Base-by-base conservation (phyloP, 2,888 invertebrate genomes). In the Sylvicola fuscatus region DNA sequence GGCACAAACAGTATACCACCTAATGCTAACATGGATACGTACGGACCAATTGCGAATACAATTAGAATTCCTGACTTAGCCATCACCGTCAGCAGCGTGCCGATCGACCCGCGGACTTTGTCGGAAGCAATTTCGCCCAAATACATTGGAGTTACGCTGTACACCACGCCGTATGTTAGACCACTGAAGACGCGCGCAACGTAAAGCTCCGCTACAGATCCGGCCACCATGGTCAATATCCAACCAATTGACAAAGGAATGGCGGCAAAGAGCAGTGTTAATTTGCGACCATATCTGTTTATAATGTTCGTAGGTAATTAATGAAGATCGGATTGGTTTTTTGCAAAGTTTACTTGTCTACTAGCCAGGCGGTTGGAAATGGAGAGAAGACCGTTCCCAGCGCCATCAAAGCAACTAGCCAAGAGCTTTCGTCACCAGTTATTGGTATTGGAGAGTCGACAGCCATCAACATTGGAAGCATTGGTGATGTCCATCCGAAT, bases 361-460 rank as follows among this genome's bases (percentile, higher is more conserved):
- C 70, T 33, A 73, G 53, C 45, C 70, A 62, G 1, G 72, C 68
- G 1, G 70, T 70, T 3, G 69, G 54, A n/a, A 72, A 56, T 4
- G 70, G 71, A 32, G 72, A 72, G 26, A 65, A 61, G 30, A 71
- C 68, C 46, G 70, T 69, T 41, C 69, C 71, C 37, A 74, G 53
- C 34, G 72, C 63, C 53, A 70, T 70, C 36, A 73, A 60, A 15
- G 72, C 70, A 4, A 68, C 73, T 47, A 72, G 65, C 69, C 70
- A 69, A 26, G 70, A 70, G 45, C 69, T 66, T 54, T 70, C 64
- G 42, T 66, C 65, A 30, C 58, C 52, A 2, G 65, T 59, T 31
- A 68, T 65, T 33, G 56, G 54, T 41, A 70, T 67, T 12, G 64
- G 62, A 5, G 69, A 67, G 42, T 61, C 52, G 36, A 56, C 49